Conservation (phyloP, 2,113 vertebrate species). For the Lepidothrix coronata region DNA sequence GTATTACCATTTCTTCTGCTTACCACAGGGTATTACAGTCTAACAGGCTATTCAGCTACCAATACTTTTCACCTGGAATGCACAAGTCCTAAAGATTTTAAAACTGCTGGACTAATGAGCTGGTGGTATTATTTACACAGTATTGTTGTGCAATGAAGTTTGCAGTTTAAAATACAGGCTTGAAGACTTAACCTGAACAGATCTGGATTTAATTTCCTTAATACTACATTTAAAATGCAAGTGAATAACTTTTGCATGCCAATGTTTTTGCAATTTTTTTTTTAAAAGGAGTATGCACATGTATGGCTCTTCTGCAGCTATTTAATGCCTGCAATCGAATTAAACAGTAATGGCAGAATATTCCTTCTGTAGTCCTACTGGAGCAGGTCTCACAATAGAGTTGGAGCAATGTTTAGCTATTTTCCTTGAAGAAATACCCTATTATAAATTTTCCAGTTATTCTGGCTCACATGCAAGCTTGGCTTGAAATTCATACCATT, state of each 20-base stretch:
- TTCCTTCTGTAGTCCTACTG: background rate
- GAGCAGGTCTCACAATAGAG: background rate
- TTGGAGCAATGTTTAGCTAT: background rate
- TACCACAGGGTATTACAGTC: background rate
- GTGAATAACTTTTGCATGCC: background rate
- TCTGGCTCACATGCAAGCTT: background rate
- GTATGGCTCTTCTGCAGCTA: background rate
- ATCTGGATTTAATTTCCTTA: background rate
- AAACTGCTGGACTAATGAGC: background rate
- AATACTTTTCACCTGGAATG: background rate
- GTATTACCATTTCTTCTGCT: background rate
- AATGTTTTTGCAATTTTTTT: background rate
- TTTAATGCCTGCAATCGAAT: background rate
- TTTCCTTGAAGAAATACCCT: background rate
- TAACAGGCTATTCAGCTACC: background rate
- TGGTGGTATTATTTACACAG: background rate
- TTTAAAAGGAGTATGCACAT: background rate
- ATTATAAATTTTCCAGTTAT: background rate
- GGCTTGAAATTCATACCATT: background rate
- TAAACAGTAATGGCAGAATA: background rate
- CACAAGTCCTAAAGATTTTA: background rate
- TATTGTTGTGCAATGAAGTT: background rate
- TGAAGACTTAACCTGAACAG: background rate
- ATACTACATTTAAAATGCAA: background rate
- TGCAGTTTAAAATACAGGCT: background rate